phyloP scores from a whole-genome alignment of 2,888 invertebrate genomes.

The Philaethria dido region DNA sequence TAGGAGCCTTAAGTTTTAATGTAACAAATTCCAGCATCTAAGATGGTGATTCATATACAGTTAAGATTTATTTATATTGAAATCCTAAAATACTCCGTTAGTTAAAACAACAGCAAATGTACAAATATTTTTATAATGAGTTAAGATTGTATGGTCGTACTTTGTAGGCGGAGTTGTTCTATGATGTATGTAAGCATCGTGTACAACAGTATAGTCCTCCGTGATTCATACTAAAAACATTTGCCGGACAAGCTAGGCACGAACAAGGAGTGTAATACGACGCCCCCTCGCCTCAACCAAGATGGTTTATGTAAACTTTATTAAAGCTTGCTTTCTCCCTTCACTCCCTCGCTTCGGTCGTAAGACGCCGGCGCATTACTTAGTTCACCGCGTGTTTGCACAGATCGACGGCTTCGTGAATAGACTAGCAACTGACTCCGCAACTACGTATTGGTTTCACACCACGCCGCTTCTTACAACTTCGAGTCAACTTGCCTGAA shows the following conservation, averaged over 20 bases:
- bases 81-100: not conserved
- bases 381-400: conserved; percentile 76
- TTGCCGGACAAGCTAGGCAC: conserved; percentile 64
- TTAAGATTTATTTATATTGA: conserved; percentile 5
- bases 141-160: not conserved
- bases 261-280: conserved; percentile 65
- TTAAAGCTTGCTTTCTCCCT: conserved; percentile 69
- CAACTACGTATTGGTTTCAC: conserved; percentile 68
- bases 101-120: not conserved
- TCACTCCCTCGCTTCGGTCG: conserved; percentile 60
- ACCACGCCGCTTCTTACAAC: conserved; percentile 50
- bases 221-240: conserved; percentile 79
- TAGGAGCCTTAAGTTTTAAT: conserved; percentile 70
- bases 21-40: conserved; percentile 56
- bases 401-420: conserved; percentile 75
- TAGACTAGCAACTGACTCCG: conserved; percentile 60
- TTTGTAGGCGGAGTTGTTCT: conserved; percentile 58
- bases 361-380: conserved; percentile 76
- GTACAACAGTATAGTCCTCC: conserved; percentile 72
- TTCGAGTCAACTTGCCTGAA: conserved; percentile 12
- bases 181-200: conserved; percentile 67
- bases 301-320: conserved; percentile 81
- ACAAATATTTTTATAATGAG: conserved; percentile 8
- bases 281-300: conserved; percentile 62
- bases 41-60: not conserved